A percentile compares a stretch with the other conserved stretches of the same genome.
These are phyloP conservation scores for Omphaloscelis lunosa DNA, from an alignment of 2,888 invertebrate species.

Conservation along the genomic window DNA sequence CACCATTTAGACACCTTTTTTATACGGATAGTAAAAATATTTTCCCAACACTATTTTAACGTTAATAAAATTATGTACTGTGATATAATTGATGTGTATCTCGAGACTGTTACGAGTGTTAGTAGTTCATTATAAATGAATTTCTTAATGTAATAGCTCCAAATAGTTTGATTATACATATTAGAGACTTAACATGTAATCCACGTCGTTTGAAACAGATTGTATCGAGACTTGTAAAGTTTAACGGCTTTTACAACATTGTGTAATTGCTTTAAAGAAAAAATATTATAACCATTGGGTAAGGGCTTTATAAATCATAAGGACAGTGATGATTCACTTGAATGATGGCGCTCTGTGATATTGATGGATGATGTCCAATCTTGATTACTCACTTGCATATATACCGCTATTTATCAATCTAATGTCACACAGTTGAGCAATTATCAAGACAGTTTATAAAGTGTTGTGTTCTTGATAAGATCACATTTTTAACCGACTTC, in stretches of 20 bases:
- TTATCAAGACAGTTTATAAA: conserved; percentile 42
- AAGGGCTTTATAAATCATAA: conserved; percentile 57
- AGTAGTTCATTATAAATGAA: conserved; percentile 64
- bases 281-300: conserved; percentile 42
- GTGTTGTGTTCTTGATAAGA: conserved; percentile 21
- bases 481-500: too few species aligned
- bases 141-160: conserved; percentile 58
- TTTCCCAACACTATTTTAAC: conserved; percentile 43
- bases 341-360: conserved; percentile 41
- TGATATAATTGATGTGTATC: conserved; percentile 64
- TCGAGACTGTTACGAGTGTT: conserved; percentile 58
- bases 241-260: conserved; percentile 52
- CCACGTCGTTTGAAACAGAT: conserved; percentile 56
- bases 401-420: conserved; percentile 53
- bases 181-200: conserved; percentile 59
- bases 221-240: conserved; percentile 51
- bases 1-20: conserved; percentile 50
- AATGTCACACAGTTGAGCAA: conserved; percentile 45
- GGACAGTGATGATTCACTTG: conserved; percentile 62
- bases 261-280: conserved; percentile 54
- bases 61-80: conserved; percentile 57
- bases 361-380: conserved; percentile 55
- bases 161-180: conserved; percentile 63
- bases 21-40: conserved; percentile 48
- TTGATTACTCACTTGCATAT: conserved; percentile 50